phyloP scores from a whole-genome alignment of 2,888 invertebrate genomes.

The Buathra laborator region DNA sequence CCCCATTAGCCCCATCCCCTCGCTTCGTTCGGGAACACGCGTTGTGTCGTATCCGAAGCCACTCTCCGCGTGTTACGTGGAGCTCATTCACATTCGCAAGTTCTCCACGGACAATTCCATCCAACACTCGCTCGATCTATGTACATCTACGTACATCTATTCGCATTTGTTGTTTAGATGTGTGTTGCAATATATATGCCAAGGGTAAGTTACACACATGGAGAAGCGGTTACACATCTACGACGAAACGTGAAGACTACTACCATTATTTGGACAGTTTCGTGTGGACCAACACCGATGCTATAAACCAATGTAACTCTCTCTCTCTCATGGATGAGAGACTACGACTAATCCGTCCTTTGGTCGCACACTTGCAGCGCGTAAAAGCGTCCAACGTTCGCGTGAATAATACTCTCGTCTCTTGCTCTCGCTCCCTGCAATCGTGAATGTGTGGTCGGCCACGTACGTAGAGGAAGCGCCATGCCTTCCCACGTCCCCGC shows the following conservation, averaged over 20 bases:
- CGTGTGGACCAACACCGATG: conserved; percentile 26
- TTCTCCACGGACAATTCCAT: conserved; percentile 15
- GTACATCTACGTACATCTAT: background rate
- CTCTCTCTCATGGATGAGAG: too few relatives aligned
- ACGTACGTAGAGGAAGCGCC: conserved; percentile 30
- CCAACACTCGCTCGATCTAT: conserved; percentile 21
- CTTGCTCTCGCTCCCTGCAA: conserved; percentile 15
- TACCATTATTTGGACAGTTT: conserved; percentile 25
- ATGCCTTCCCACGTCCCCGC: conserved; percentile 44
- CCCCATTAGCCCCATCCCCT: conserved; percentile 67
- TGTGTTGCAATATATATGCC: background rate
- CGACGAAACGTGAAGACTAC: conserved; percentile 16
- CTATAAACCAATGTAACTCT: background rate
- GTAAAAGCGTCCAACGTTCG: conserved; percentile 44
- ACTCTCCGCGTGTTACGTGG: conserved; percentile 57
- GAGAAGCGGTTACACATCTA: background rate
- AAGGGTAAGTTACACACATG: conserved; percentile 1
- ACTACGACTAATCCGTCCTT: background rate
- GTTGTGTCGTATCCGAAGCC: conserved; percentile 44
- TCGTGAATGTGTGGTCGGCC: conserved; percentile 32
- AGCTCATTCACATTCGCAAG: conserved; percentile 36
- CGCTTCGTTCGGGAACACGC: conserved; percentile 21
- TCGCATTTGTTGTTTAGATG: background rate
- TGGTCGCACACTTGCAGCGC: conserved; percentile 20
- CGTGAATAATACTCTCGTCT: conserved; percentile 37